Conservation (phyloP, 2,888 invertebrate species). For the Dinocampus coccinellae region DNA sequence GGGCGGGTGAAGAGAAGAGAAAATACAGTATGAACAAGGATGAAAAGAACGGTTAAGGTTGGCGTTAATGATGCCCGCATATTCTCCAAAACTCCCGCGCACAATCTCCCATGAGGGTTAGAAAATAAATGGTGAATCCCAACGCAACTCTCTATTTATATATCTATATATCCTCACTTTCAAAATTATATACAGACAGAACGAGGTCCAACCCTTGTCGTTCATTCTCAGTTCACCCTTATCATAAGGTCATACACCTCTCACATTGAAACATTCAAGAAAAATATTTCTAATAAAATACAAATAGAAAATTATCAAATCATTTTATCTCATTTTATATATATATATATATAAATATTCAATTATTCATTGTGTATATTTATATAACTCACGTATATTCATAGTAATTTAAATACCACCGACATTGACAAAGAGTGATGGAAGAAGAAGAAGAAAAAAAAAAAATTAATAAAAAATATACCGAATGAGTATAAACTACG, state of each 20-base stretch:
- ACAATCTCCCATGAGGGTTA: constrained; percentile 47
- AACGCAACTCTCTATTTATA: constrained; percentile 10
- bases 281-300: neutral
- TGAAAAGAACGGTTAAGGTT: constrained; percentile 52
- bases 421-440: neutral
- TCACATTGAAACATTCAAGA: neutral
- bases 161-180: constrained; percentile 2
- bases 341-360: neutral
- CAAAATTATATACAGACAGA: constrained; percentile 5
- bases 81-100: constrained; percentile 39
- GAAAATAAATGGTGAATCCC: constrained; percentile 58
- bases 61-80: constrained; percentile 66
- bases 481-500: neutral
- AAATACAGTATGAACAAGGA: constrained; percentile 1
- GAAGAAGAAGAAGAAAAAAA: neutral
- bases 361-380: neutral
- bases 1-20: constrained; percentile 45
- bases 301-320: neutral
- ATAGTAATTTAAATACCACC: neutral
- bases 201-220: constrained; percentile 34
- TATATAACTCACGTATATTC: no score
- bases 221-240: constrained; percentile 6
- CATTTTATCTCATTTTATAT: neutral
- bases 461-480: neutral
- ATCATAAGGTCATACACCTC: neutral